phyloP scores from a whole-genome alignment of 2,888 invertebrate species.

The Tenthredo amoena region DNA sequence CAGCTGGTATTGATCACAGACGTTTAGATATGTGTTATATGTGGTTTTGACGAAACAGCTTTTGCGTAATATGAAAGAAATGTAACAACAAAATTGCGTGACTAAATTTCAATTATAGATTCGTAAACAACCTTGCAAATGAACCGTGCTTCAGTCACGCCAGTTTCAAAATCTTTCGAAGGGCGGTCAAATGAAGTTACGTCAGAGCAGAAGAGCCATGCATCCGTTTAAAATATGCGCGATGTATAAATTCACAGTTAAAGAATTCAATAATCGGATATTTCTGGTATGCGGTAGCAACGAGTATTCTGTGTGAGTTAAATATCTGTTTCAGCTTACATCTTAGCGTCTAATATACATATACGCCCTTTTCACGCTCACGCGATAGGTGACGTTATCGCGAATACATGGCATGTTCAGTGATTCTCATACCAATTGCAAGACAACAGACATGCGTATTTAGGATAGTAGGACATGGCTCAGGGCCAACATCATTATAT shows the following conservation, averaged over 20 bases:
- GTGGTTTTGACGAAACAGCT: background rate
- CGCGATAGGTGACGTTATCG: slow-evolving; percentile 37
- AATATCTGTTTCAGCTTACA: background rate
- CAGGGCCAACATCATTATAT: slow-evolving; percentile 67
- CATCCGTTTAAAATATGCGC: slow-evolving; percentile 21
- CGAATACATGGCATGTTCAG: slow-evolving; percentile 15
- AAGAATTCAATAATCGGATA: background rate
- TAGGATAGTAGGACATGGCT: slow-evolving; percentile 65
- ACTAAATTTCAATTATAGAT: background rate
- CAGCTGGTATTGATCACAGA: slow-evolving; percentile 4
- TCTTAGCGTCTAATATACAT: background rate
- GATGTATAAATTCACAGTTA: background rate
- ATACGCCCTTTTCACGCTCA: slow-evolving; percentile 20
- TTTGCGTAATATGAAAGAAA: slow-evolving; percentile 22
- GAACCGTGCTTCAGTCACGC: background rate
- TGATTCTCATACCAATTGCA: slow-evolving; percentile 35
- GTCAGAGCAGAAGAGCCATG: slow-evolving; percentile 8
- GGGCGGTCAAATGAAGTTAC: slow-evolving; percentile 17
- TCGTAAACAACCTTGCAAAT: slow-evolving; percentile 14
- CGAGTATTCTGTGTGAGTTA: background rate
- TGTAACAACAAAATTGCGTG: background rate
- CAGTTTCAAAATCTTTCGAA: background rate
- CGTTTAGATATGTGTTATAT: background rate
- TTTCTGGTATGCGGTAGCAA: background rate
- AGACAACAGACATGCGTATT: slow-evolving; percentile 16